Percentiles rank a stretch among this genome's conserved stretches.
Evolutionary conservation across 2,797 vertebrate species (phyloP).

Genomic region (Gymnocypris eckloni): DNA sequence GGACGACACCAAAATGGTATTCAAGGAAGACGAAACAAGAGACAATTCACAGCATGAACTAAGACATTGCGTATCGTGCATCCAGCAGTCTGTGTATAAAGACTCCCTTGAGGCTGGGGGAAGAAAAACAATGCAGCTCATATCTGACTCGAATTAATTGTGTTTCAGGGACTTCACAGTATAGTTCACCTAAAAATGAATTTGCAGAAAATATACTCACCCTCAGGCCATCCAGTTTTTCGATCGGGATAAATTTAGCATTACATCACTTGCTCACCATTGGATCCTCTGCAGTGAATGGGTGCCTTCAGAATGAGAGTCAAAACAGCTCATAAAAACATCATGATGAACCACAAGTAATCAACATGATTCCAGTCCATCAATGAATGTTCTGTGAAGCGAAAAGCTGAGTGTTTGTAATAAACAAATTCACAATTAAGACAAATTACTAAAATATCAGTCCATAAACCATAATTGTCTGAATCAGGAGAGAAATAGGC

Average conservation of each 20-base stretch:
- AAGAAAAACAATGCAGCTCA: not conserved
- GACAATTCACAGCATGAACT: constrained; percentile 26
- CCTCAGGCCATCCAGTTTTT: not conserved
- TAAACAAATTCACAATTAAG: not conserved
- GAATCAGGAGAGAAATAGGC: not conserved
- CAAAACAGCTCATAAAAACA: not conserved
- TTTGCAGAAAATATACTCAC: not conserved
- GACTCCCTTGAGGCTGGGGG: constrained; percentile 24
- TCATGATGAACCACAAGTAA: not conserved
- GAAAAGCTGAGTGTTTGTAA: not conserved
- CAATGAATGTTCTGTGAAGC: not conserved
- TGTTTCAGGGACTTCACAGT: not conserved
- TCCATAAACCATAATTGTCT: not conserved
- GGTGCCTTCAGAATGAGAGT: not conserved
- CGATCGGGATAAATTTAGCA: not conserved
- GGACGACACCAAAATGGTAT: constrained; percentile 3
- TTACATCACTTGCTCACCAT: not conserved
- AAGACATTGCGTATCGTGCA: not conserved
- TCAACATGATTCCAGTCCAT: not conserved
- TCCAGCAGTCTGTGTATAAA: constrained; percentile 7
- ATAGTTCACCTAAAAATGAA: not conserved
- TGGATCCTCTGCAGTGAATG: not conserved
- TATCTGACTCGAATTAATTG: not conserved
- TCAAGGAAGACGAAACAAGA: constrained; percentile 14
- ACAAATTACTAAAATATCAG: not conserved